Evolutionary conservation across 2,113 vertebrate species (phyloP).

Genomic region (Cyanocitta stelleri): DNA sequence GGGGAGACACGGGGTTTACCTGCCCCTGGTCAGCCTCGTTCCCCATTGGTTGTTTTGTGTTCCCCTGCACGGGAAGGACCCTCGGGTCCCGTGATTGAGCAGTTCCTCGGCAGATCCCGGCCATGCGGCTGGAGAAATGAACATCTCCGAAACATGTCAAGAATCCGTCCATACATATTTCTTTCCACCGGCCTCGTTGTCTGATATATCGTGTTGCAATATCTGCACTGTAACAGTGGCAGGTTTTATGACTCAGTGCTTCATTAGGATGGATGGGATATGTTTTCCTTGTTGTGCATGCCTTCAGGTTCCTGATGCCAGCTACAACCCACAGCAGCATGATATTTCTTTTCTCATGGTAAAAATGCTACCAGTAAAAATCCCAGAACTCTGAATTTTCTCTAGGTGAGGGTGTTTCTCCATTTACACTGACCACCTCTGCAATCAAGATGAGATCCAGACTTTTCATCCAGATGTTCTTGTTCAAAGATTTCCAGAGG

Average conservation of each 20-base stretch:
- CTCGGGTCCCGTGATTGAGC: too few relatives aligned
- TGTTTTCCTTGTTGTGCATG: background rate
- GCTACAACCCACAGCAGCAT: background rate
- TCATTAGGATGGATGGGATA: background rate
- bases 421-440: background rate
- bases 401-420: background rate
- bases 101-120: too few relatives aligned
- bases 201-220: too few relatives aligned
- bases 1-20: too few relatives aligned
- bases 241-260: background rate
- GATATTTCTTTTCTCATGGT: background rate
- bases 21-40: too few relatives aligned
- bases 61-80: too few relatives aligned
- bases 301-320: background rate
- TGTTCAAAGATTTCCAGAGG: background rate
- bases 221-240: background rate
- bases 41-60: too few relatives aligned
- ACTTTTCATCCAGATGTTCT: background rate
- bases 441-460: background rate
- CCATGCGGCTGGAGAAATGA: too few relatives aligned
- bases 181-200: too few relatives aligned
- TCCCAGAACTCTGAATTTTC: background rate
- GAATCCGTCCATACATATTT: too few relatives aligned
- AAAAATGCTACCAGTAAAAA: background rate
- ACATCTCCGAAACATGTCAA: too few relatives aligned